Conservation (phyloP, 1,140 invertebrate species). For the Xylocopa sonorina region DNA sequence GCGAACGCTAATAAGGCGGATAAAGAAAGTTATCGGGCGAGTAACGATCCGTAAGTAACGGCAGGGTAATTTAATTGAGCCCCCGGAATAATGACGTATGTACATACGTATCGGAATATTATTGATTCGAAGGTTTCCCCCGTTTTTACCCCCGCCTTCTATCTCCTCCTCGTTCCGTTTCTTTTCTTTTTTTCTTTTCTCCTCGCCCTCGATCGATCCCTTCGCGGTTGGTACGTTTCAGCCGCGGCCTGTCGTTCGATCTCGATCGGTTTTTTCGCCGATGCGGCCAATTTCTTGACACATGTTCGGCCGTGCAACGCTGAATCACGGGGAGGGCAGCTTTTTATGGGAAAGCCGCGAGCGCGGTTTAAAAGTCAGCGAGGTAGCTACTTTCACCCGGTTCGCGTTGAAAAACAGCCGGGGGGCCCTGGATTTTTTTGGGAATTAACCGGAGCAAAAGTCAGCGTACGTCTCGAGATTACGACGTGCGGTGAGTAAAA, state of each 20-base stretch:
- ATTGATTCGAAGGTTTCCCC: conserved; percentile 18
- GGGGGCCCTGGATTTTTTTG: conserved; percentile 64
- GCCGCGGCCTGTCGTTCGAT: conserved; percentile 27
- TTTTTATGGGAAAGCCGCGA: conserved; percentile 53
- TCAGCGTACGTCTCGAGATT: conserved; percentile 48
- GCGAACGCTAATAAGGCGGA: neutral
- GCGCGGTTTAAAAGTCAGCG: conserved; percentile 66
- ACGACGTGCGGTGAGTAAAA: conserved; percentile 55
- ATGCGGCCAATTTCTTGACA: conserved; percentile 64
- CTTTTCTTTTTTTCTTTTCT: neutral
- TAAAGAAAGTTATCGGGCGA: neutral
- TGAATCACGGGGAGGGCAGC: conserved; percentile 49
- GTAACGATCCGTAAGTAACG: neutral
- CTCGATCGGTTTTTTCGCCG: conserved; percentile 47
- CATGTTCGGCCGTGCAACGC: conserved; percentile 58
- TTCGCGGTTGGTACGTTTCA: conserved; percentile 25
- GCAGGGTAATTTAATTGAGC: conserved; percentile 25
- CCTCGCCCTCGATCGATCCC: neutral
- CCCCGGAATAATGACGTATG: conserved; percentile 19
- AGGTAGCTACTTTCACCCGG: conserved; percentile 58
- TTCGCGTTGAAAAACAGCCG: conserved; percentile 55
- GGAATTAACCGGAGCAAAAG: conserved; percentile 61
- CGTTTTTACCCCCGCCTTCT: neutral
- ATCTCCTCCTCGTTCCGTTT: neutral
- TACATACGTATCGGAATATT: too few species aligned